Conservation (phyloP, 2,113 vertebrate genomes). For the Orycteropus afer region DNA sequence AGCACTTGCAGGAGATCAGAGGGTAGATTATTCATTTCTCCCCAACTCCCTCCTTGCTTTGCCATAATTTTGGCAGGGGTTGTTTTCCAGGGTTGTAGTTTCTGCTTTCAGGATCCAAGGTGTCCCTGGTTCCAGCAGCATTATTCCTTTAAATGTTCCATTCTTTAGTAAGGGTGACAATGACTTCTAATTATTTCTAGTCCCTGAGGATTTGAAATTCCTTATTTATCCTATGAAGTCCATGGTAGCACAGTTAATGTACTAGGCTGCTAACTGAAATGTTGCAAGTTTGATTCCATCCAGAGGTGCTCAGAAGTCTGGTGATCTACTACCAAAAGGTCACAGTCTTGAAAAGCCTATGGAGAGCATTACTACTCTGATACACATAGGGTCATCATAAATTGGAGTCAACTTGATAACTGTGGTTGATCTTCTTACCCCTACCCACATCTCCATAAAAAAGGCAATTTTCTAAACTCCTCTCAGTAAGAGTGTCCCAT, state of each 20-base stretch:
- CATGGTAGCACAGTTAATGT: background rate
- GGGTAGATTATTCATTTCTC: rapidly evolving
- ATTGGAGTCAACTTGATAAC: background rate
- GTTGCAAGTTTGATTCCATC: background rate
- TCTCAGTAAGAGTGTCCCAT: background rate
- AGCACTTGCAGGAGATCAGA: background rate
- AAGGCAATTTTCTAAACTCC: too few relatives aligned
- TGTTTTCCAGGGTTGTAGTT: background rate
- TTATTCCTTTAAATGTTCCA: background rate
- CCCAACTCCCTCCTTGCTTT: background rate
- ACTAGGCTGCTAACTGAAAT: background rate
- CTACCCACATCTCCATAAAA: background rate
- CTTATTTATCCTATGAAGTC: background rate
- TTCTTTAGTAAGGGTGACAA: rapidly evolving
- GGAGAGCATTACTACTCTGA: background rate
- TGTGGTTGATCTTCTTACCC: background rate
- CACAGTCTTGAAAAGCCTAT: background rate
- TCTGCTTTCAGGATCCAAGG: rapidly evolving
- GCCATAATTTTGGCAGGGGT: too few relatives aligned
- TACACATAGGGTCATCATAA: background rate
- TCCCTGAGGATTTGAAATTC: rapidly evolving
- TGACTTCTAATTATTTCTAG: background rate
- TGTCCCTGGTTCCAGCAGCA: background rate
- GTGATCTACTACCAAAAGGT: background rate
- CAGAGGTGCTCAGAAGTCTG: background rate